phyloP scores from a whole-genome alignment of 1,140 invertebrate species.

The Pseudomyrmex cubaensis region DNA sequence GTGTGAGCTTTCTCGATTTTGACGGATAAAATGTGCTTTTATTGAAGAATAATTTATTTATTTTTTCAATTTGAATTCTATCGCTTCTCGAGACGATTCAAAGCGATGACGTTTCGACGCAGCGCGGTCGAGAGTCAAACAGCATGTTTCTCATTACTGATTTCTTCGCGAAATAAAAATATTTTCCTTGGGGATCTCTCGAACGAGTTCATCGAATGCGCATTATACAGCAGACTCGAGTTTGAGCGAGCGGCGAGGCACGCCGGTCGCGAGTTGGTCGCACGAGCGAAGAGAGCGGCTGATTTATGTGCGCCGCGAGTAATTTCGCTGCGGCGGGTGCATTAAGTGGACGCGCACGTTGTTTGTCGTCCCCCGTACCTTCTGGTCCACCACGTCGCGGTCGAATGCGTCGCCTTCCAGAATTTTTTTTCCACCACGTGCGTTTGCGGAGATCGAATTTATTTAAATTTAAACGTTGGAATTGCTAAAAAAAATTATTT shows the following conservation, averaged over 20 bases:
- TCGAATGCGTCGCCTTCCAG: not conserved
- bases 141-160: not conserved
- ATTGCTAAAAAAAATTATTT: too few relatives aligned
- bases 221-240: conserved; percentile 56
- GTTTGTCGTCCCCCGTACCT: conserved; percentile 4
- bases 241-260: conserved; percentile 21
- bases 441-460: too few relatives aligned
- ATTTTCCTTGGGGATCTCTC: not conserved
- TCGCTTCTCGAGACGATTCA: too few relatives aligned
- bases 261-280: conserved; percentile 55
- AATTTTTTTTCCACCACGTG: not conserved
- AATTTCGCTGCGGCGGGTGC: conserved; percentile 35
- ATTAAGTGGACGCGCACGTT: conserved; percentile 23
- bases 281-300: conserved; percentile 29
- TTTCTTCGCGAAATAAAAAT: conserved; percentile 7
- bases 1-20: not conserved
- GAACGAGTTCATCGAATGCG: conserved; percentile 51
- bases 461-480: too few relatives aligned
- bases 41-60: not conserved
- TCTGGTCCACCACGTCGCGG: not conserved
- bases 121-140: too few relatives aligned
- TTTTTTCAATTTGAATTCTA: not conserved
- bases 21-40: too few relatives aligned
- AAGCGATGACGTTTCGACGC: too few relatives aligned
- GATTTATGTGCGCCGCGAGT: conserved; percentile 58